Evolutionary conservation across 1,140 invertebrate species (phyloP).

Genomic region (Harlomillsia oculata): DNA sequence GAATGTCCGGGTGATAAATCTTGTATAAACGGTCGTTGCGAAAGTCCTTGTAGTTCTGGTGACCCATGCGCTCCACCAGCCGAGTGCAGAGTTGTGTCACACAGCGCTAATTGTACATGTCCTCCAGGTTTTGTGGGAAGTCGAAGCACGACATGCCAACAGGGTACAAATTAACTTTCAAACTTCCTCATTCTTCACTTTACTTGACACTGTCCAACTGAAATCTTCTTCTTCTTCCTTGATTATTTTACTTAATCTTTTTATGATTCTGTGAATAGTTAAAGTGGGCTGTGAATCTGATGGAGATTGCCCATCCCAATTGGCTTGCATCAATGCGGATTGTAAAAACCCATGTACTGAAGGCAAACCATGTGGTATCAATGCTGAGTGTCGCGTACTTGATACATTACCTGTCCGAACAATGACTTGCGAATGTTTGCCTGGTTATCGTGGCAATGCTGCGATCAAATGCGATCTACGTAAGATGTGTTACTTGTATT

Average conservation of each 20-base stretch:
- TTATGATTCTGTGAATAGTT: slow-evolving; percentile 25
- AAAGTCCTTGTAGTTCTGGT: slow-evolving; percentile 39
- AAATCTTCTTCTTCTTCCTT: slow-evolving; percentile 1
- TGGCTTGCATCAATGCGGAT: slow-evolving; percentile 63
- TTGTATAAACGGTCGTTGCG: slow-evolving; percentile 67
- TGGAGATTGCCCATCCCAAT: slow-evolving; percentile 68
- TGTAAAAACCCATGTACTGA: slow-evolving; percentile 55
- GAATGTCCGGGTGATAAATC: slow-evolving; percentile 65
- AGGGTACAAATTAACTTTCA: slow-evolving; percentile 14
- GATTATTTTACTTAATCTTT: slow-evolving; percentile 1
- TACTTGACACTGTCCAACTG: neutral
- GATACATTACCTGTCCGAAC: slow-evolving; percentile 76
- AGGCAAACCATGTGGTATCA: slow-evolving; percentile 38
- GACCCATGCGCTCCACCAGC: slow-evolving; percentile 35
- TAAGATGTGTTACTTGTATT: too few species aligned
- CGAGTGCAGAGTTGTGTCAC: slow-evolving; percentile 36
- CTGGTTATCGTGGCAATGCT: slow-evolving; percentile 70
- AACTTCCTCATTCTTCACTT: neutral
- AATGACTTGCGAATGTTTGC: slow-evolving; percentile 75
- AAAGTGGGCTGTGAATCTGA: slow-evolving; percentile 61
- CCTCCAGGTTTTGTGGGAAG: slow-evolving; percentile 33
- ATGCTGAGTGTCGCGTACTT: slow-evolving; percentile 66
- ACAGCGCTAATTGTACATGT: slow-evolving; percentile 32
- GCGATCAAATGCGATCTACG: slow-evolving; percentile 58
- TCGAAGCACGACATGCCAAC: slow-evolving; percentile 27